Conservation (phyloP, 2,888 invertebrate genomes). For the Agapostemon virescens region DNA sequence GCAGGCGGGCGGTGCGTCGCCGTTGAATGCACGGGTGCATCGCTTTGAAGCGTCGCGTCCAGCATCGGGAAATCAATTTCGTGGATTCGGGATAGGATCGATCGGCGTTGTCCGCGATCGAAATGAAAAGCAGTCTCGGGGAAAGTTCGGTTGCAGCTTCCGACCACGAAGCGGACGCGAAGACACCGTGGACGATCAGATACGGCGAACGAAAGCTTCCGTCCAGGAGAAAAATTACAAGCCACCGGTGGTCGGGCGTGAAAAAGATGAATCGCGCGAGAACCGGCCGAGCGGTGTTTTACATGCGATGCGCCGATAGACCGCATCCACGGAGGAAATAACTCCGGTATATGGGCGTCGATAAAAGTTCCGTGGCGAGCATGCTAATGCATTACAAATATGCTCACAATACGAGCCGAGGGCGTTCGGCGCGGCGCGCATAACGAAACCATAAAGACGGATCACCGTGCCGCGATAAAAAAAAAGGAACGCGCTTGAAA, state of each 20-base stretch:
- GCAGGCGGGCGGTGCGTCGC: neutral
- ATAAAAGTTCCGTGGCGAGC: constrained; percentile 50
- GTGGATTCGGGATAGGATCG: neutral
- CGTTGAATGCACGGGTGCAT: neutral
- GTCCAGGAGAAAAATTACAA: constrained; percentile 51
- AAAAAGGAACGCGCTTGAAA: constrained; percentile 16
- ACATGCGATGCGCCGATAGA: constrained; percentile 50
- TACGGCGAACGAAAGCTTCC: constrained; percentile 48
- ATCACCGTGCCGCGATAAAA: constrained; percentile 22
- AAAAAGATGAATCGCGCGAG: constrained; percentile 57
- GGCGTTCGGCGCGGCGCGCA: constrained; percentile 28
- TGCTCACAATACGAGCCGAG: constrained; percentile 11
- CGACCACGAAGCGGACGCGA: neutral
- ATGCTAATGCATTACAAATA: constrained; percentile 54
- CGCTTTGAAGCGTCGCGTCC: neutral
- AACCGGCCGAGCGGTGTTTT: constrained; percentile 43
- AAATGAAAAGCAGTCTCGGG: neutral
- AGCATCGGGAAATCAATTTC: constrained; percentile 26
- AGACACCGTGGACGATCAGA: constrained; percentile 31
- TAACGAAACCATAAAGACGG: constrained; percentile 9
- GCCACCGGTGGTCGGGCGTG: constrained; percentile 48
- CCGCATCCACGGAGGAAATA: constrained; percentile 56
- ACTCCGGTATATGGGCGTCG: constrained; percentile 48
- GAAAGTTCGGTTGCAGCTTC: neutral
- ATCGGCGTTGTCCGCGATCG: neutral